Conservation (phyloP, 1,140 invertebrate species). For the Caenorhabditis briggsae region DNA sequence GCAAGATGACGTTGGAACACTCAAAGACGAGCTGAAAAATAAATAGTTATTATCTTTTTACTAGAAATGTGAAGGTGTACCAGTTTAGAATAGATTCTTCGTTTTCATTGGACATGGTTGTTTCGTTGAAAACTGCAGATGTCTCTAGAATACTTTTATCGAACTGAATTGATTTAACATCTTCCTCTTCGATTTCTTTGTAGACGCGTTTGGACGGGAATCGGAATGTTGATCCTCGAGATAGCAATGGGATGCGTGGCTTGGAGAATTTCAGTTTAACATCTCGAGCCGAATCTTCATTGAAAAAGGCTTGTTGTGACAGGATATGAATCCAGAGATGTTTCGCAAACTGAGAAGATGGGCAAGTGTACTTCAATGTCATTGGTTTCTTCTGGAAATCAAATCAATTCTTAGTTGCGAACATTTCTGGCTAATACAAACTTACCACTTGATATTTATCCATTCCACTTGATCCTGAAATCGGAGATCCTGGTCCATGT, state of each 20-base stretch:
- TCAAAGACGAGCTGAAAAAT: constrained; percentile 21
- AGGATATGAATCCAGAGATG: constrained; percentile 73
- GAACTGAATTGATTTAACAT: not conserved
- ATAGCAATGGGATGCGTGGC: constrained; percentile 67
- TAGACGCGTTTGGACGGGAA: constrained; percentile 63
- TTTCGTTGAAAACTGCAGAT: constrained; percentile 44
- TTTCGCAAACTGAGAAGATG: constrained; percentile 71
- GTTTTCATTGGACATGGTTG: constrained; percentile 21
- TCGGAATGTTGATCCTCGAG: constrained; percentile 69
- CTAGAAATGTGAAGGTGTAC: not conserved
- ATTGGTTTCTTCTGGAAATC: constrained; percentile 12
- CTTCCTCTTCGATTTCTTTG: constrained; percentile 63
- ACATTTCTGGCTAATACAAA: not conserved
- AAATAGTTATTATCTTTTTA: not conserved
- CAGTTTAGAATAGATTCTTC: constrained; percentile 10
- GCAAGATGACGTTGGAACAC: not conserved
- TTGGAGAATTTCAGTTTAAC: constrained; percentile 75
- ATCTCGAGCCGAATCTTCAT: constrained; percentile 64
- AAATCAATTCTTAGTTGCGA: not conserved
- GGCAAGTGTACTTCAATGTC: constrained; percentile 70
- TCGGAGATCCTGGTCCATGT: constrained; percentile 31
- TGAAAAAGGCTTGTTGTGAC: constrained; percentile 74
- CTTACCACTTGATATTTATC: constrained; percentile 4
- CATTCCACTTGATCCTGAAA: constrained; percentile 30
- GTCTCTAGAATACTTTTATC: constrained; percentile 48